Conservation (phyloP, 2,888 invertebrate genomes). For the Leptura quadrifasciata region DNA sequence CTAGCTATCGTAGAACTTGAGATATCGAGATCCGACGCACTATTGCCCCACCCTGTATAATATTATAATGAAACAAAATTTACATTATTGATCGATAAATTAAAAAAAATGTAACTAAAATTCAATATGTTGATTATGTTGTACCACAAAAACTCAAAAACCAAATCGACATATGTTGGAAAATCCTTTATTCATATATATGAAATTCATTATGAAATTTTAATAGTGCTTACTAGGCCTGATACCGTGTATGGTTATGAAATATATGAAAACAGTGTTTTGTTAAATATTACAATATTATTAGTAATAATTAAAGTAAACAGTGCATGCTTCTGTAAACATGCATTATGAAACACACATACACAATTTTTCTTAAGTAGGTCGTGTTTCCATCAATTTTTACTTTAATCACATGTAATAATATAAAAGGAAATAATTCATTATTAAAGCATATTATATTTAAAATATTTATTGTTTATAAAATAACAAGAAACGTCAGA, state of each 20-base stretch:
- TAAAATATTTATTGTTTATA: no score
- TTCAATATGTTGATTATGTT: no score
- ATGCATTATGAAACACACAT: constrained; percentile 16
- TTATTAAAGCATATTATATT: neutral
- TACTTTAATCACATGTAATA: neutral
- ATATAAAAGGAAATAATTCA: neutral
- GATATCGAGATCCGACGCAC: no score
- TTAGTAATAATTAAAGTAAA: constrained; percentile 14
- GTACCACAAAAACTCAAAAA: no score
- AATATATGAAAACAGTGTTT: constrained; percentile 3
- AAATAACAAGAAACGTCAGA: no score
- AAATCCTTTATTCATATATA: neutral
- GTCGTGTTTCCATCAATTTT: neutral
- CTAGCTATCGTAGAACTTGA: no score
- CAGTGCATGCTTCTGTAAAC: constrained; percentile 10
- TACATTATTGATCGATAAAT: no score
- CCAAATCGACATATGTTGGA: no score
- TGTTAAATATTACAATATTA: constrained; percentile 9
- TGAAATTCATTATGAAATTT: neutral
- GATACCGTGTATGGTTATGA: neutral
- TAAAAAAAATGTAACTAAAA: no score
- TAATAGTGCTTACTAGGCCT: neutral
- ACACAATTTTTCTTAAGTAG: constrained; percentile 1
- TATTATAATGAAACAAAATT: no score
- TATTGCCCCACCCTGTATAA: no score